Conservation (phyloP, 2,888 invertebrate species). For the Nomada flava region DNA sequence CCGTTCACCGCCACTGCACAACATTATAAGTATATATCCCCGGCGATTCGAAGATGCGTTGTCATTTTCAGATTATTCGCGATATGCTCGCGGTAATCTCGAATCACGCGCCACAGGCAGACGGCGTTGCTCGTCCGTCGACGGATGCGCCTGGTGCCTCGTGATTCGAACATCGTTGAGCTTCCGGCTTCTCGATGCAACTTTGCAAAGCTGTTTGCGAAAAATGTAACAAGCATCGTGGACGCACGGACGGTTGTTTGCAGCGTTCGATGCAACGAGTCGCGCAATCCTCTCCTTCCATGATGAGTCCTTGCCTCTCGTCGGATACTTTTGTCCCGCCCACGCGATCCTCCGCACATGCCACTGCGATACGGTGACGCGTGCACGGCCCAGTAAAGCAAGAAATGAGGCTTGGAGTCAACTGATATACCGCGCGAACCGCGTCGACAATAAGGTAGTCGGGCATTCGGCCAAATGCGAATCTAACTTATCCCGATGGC, state of each 20-base stretch:
- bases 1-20: conserved; percentile 22
- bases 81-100: background rate
- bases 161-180: background rate
- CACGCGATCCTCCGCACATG: conserved; percentile 9
- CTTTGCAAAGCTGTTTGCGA: background rate
- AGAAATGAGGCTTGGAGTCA: background rate
- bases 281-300: background rate
- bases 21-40: conserved; percentile 12
- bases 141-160: background rate
- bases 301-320: conserved; percentile 1
- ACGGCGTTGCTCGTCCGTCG: background rate
- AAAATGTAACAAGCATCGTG: background rate
- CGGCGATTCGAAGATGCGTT: conserved; percentile 20
- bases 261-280: background rate
- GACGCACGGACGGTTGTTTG: conserved; percentile 2
- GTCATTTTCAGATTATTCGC: conserved; percentile 24
- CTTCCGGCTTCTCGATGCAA: background rate
- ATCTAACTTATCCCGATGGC: conserved; percentile 38
- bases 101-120: background rate
- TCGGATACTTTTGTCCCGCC: conserved; percentile 19
- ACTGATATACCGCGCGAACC: background rate
- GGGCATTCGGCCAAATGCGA: conserved; percentile 63
- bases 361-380: background rate
- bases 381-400: background rate
- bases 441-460: conserved; percentile 21